These are phyloP conservation scores for Pycnonotus jocosus DNA, from an alignment of 2,113 vertebrate genomes.

Conservation along the genomic window DNA sequence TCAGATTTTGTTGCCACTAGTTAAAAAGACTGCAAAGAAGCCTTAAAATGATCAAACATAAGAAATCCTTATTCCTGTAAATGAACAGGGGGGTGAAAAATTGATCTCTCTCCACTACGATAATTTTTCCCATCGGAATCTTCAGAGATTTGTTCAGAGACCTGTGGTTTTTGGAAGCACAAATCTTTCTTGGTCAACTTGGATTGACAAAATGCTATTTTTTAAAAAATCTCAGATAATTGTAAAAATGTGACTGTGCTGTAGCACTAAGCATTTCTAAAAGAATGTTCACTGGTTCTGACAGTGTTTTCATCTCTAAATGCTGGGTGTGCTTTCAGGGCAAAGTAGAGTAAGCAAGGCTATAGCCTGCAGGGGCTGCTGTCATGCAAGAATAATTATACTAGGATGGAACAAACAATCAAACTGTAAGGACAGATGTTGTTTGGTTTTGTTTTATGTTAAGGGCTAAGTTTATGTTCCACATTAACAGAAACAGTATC, in stretches of 20 bases:
- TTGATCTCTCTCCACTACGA: not conserved
- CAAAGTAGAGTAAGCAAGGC: conserved; percentile 15
- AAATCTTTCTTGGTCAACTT: not conserved
- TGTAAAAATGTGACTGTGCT: not conserved
- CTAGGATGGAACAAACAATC: conserved; percentile 42
- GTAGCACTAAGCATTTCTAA: not conserved
- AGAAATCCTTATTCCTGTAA: not conserved
- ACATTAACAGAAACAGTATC: conserved; percentile 59
- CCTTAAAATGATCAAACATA: not conserved
- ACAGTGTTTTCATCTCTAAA: not conserved
- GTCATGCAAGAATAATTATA: conserved; percentile 65
- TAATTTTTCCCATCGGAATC: not conserved
- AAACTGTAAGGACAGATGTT: conserved; percentile 67
- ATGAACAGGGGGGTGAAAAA: not conserved
- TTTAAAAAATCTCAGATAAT: not conserved
- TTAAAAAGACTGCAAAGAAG: not conserved
- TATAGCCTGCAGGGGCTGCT: conserved; percentile 76
- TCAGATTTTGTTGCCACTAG: not conserved
- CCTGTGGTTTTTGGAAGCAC: not conserved
- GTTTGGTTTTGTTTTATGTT: conserved; percentile 58
- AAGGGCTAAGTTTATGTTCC: conserved; percentile 70
- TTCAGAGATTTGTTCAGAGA: not conserved
- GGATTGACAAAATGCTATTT: not conserved
- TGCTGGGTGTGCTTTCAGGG: conserved; percentile 12
- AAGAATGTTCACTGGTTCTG: not conserved